These are phyloP conservation scores for Silurus glanis DNA, from an alignment of 2,113 vertebrate genomes.

Conservation along the genomic window DNA sequence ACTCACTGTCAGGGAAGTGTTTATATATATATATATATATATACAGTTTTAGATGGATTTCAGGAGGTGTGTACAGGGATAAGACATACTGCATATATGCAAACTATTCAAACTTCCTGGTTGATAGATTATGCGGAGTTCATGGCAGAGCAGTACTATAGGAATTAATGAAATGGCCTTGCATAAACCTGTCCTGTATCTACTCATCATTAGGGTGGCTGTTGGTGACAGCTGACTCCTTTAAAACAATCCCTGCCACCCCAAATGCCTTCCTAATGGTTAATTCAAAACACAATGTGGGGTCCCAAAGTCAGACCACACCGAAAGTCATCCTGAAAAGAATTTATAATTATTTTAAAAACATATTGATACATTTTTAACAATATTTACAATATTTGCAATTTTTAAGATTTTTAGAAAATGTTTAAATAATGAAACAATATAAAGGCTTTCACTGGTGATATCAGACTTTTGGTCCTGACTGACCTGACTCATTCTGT, in stretches of 20 bases:
- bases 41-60: neutral
- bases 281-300: neutral
- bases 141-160: neutral
- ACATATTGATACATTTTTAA: neutral
- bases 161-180: neutral
- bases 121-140: neutral
- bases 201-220: neutral
- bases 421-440: too few species aligned
- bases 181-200: too few species aligned
- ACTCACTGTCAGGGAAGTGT: neutral
- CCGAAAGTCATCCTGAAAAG: neutral
- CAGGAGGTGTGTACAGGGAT: neutral
- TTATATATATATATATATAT: too few species aligned
- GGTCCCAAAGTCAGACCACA: neutral
- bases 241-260: neutral
- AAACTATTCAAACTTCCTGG: neutral
- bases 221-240: neutral
- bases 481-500: neutral
- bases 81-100: neutral
- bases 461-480: too few species aligned
- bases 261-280: neutral
- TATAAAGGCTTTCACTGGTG: too few species aligned
- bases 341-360: neutral
- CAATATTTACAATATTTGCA: too few species aligned
- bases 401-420: too few species aligned